Evolutionary conservation across 2,113 vertebrate genomes (phyloP), one percentile per base, ranked within the genome.

Genomic region (Phaetusa simplex): DNA sequence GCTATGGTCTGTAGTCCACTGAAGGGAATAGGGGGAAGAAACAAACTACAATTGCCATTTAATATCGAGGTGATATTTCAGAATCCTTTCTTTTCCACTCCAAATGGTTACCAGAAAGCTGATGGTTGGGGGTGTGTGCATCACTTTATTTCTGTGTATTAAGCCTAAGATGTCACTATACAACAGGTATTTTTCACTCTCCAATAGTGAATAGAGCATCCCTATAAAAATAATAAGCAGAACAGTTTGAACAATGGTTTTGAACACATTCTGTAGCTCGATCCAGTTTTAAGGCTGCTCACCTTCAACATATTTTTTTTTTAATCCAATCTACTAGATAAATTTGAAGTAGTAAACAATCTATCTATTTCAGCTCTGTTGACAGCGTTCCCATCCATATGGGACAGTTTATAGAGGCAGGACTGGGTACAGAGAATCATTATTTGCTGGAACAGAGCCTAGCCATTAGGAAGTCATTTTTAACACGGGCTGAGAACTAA

Each of bases 381-480:
- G 64, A 62, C 42, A 83, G 17, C 32, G 20, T 69, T 21, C 24
- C 24, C 65, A 20, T 65, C 40, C 64, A 21, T 66, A 40, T 56
- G 27, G 40, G 45, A 77, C 36, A 79, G 20, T 32, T 74, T 52
- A 52, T 8, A 47, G 38, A 64, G 47, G 24, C 67, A 42, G 21
- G 14, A 73, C 27, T 62, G 76, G 14, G 30, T 45, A 49, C 34
- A 77, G 52, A 84, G 77, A 88, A 52, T 45, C 58, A 52, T 80
- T 88, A 55, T 76, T 82, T 92, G 21, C 74, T 96, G 94, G 62
- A 90, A 66, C 23, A 76, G 26, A 78, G 34, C 74, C 66, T 49
- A 93, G 14, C 17, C 62, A 81, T 77, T 83, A 88, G n/a, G 62
- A 49, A 90, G 29, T 62, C 1, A 58, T 93, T 95, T 95, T 88